phyloP scores from a whole-genome alignment of 2,888 invertebrate species.

The Epirrhoe tristata region DNA sequence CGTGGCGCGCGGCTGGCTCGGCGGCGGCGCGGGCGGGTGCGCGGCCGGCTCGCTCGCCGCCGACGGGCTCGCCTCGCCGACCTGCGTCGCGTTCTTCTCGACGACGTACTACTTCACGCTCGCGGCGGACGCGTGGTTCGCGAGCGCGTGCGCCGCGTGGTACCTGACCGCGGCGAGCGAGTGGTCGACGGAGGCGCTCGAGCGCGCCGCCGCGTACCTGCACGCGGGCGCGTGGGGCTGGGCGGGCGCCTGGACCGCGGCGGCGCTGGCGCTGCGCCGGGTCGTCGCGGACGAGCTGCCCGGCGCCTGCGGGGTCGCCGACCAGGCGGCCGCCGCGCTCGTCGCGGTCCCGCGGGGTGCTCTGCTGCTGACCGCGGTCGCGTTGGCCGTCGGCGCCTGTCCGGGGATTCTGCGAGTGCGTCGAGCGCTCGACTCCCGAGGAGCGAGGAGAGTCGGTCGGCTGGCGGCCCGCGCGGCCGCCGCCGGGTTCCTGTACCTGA shows the following conservation, averaged over 20 bases:
- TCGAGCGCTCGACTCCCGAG: constrained; percentile 78
- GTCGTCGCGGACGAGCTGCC: constrained; percentile 93
- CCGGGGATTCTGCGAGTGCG: constrained; percentile 92
- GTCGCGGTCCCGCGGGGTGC: constrained; percentile 87
- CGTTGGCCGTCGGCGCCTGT: constrained; percentile 90
- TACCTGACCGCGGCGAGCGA: constrained; percentile 95
- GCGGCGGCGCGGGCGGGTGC: constrained; percentile 69
- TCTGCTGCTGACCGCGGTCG: constrained; percentile 88
- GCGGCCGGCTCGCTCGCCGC: constrained; percentile 73
- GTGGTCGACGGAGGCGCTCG: constrained; percentile 97
- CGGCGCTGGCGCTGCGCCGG: constrained; percentile 91
- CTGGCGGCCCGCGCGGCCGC: constrained; percentile 91
- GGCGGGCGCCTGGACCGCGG: constrained; percentile 93
- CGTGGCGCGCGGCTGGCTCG: constrained; percentile 87
- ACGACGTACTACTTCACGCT: constrained; percentile 91
- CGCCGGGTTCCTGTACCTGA: constrained; percentile 91
- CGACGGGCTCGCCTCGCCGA: constrained; percentile 80
- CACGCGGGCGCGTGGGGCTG: constrained; percentile 96
- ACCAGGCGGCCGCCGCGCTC: constrained; percentile 86
- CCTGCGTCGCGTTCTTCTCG: constrained; percentile 91
- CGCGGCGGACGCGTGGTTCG: constrained; percentile 94
- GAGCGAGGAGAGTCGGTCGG: constrained; percentile 89
- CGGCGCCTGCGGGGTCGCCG: constrained; percentile 91
- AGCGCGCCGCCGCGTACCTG: constrained; percentile 93
- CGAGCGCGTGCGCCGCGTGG: constrained; percentile 95